Conservation (phyloP, 35 echinoderm and acorn worm species). For the Heliocidaris tuberculata region DNA sequence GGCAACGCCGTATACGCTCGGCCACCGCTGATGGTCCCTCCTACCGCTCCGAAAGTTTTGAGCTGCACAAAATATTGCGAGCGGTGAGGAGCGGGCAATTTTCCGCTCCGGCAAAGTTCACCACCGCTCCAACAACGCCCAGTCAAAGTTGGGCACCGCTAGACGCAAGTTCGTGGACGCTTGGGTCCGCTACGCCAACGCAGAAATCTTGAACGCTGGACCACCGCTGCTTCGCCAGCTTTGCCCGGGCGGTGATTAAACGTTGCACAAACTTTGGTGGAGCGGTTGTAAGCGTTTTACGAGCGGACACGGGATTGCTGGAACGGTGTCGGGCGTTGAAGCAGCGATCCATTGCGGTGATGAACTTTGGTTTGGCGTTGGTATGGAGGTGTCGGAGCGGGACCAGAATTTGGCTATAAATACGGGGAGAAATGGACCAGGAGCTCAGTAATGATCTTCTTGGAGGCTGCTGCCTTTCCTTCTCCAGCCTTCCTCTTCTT, state of each 20-base stretch:
- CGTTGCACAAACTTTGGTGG: conserved; percentile 35
- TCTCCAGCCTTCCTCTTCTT: too few relatives aligned
- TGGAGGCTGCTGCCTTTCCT: too few relatives aligned
- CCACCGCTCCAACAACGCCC: conserved; percentile 37
- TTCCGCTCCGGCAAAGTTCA: conserved; percentile 35
- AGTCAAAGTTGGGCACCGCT: conserved; percentile 40
- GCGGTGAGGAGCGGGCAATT: conserved; percentile 38
- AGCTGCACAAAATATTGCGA: conserved; percentile 36
- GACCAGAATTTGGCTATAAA: too few relatives aligned
- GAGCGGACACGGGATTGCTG: conserved; percentile 42
- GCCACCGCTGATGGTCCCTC: conserved; percentile 42
- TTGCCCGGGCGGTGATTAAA: conserved; percentile 35
- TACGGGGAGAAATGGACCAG: too few relatives aligned
- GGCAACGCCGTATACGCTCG: conserved; percentile 36
- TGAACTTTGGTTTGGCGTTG: conserved; percentile 38
- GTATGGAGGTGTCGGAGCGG: conserved; percentile 29
- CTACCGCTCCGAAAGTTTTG: conserved; percentile 41
- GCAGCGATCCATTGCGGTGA: conserved; percentile 38
- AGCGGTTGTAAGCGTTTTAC: conserved; percentile 28
- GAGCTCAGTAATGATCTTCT: too few relatives aligned
- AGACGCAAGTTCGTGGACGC: conserved; percentile 29
- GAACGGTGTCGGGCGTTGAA: conserved; percentile 23
- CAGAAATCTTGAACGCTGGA: conserved; percentile 43
- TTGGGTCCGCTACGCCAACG: conserved; percentile 37
- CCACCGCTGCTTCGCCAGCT: conserved; percentile 32